Conservation (phyloP, 2,113 vertebrate genomes). For the Hippocampus guttulatus region DNA sequence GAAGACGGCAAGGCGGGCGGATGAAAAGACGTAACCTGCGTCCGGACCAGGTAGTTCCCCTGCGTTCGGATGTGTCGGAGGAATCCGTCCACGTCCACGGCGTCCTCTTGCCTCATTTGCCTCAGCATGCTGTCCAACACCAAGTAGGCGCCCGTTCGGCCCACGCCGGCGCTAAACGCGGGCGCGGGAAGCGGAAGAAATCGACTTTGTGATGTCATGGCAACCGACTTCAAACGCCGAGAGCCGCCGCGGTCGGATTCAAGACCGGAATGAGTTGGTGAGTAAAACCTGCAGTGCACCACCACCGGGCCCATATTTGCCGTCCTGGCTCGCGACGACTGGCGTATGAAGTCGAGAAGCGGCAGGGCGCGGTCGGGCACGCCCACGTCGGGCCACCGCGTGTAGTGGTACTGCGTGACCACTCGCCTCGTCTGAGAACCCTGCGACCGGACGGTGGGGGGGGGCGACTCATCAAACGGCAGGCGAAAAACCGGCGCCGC, state of each 20-base stretch:
- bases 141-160: constrained; percentile 90
- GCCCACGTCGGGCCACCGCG: constrained; percentile 98
- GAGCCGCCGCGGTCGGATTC: too few species aligned
- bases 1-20: background rate
- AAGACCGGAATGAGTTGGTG: too few species aligned
- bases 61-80: constrained; percentile 94
- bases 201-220: too few species aligned
- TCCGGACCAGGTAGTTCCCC: constrained; percentile 94
- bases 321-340: constrained; percentile 77
- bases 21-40: constrained; percentile 77
- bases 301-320: constrained; percentile 80
- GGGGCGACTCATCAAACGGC: background rate
- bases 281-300: constrained; percentile 89
- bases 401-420: constrained; percentile 91
- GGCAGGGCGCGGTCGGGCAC: constrained; percentile 87
- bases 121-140: constrained; percentile 95
- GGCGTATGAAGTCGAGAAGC: constrained; percentile 86
- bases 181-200: too few species aligned
- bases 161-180: constrained; percentile 84
- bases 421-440: constrained; percentile 84
- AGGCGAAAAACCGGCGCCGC: background rate
- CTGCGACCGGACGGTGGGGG: constrained; percentile 52
- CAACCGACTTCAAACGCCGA: too few species aligned
- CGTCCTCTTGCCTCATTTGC: constrained; percentile 83
- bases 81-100: constrained; percentile 86